Base-by-base conservation (phyloP, 30 jellyfish, hydroid and myxozoan genomes). In the Aurelia sp. region DNA sequence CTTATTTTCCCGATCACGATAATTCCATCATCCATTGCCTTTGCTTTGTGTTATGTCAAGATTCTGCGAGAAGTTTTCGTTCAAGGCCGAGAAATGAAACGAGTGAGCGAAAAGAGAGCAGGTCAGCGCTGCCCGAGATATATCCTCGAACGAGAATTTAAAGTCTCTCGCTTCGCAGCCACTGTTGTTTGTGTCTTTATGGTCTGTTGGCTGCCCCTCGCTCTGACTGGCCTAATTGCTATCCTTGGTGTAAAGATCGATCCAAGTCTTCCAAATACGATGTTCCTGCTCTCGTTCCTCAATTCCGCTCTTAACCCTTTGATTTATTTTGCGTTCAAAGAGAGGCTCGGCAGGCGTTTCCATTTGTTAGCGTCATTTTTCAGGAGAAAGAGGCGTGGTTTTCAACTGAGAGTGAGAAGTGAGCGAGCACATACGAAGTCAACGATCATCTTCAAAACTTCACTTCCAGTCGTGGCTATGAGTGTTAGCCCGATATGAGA, bases 141-240 rank as follows among this genome's bases (percentile, higher is more conserved):
- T 52, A 58, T 71, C 7, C 16, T 82, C 0, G 77, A 70, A 35
- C 73, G 96, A 37, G 96, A 86, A 71, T 11, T 59, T 15, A 75
- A 86, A 86, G 59, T 86, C 8, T 55, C 97, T 18, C 74, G 74
- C 11, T 63, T 89, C 33, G 86, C 92, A n/a, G 74, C 82, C 10
- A 71, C 79, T 18, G 85, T 89, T 58, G 87, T 73, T 15, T 64
- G 76, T 23, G 86, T 57, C 11, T 89, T 89, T 66, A 77, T 80
- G 68, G 41, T 89, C 7, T 89, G 97, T 63, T 89, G 97, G 97
- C n/a, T 74, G 44, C 97, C 97, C 10, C 71, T 89, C 6, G 87
- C 89, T 15, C 37, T 89, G 8, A 85, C 50, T 3, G 78, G 81
- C 11, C 76, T 76, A 4, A 40, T 76, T 33, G 62, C 55, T 12